phyloP scores from a whole-genome alignment of 2,888 invertebrate genomes.

The Parelbella ahira region DNA sequence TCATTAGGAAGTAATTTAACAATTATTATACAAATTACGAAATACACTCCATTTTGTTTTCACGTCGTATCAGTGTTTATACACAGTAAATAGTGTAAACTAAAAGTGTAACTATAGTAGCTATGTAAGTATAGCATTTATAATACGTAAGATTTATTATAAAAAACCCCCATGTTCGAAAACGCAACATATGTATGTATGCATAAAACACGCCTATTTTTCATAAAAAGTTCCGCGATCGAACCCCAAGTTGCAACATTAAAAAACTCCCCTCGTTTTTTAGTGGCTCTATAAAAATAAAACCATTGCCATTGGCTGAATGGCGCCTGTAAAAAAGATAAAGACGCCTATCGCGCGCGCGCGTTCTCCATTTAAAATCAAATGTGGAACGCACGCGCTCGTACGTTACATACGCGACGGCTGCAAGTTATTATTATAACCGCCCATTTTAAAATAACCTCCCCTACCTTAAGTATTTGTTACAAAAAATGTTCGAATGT shows the following conservation, averaged over 20 bases:
- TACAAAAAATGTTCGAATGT: conserved; percentile 15
- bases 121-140: too few species aligned
- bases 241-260: conserved; percentile 32
- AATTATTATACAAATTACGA: too few species aligned
- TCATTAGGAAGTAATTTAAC: too few species aligned
- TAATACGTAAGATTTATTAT: too few species aligned
- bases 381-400: conserved; percentile 68
- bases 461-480: conserved; percentile 28
- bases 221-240: conserved; percentile 44
- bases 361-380: conserved; percentile 65
- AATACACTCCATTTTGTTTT: too few species aligned
- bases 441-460: conserved; percentile 52
- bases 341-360: conserved; percentile 68
- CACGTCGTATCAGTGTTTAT: too few species aligned
- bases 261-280: conserved; percentile 74
- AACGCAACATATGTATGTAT: conserved; percentile 2
- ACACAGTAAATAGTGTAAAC: too few species aligned
- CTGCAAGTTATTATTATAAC: conserved; percentile 69
- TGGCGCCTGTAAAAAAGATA: conserved; percentile 70
- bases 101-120: too few species aligned
- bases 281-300: conserved; percentile 42
- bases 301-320: conserved; percentile 58
- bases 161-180: neutral
- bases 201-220: conserved; percentile 45
- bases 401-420: conserved; percentile 58